Evolutionary conservation across 2,797 vertebrate genomes (phyloP).

Genomic region (Darevskia nairensis): DNA sequence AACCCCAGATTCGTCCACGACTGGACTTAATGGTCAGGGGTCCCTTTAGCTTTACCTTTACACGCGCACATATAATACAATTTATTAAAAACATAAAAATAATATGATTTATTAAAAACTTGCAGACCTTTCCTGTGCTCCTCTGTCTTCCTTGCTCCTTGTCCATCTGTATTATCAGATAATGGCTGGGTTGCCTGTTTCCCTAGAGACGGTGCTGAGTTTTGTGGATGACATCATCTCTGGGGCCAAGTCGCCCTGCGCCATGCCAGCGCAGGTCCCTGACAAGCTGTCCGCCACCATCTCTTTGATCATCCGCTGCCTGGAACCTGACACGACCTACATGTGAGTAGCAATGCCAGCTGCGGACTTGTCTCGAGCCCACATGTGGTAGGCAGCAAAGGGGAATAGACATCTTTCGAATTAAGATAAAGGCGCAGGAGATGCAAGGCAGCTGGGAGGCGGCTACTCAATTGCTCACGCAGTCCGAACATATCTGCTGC

Average conservation of each 20-base stretch:
- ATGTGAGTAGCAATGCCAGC: constrained; percentile 84
- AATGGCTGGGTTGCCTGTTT: constrained; percentile 36
- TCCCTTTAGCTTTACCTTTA: too few relatives aligned
- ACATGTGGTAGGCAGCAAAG: too few relatives aligned
- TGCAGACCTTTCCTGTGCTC: not conserved
- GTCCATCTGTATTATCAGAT: constrained; percentile 9
- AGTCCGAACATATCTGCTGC: not conserved
- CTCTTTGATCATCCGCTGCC: constrained; percentile 92
- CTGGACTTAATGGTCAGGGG: too few relatives aligned
- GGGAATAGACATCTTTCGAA: too few relatives aligned
- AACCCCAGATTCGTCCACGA: too few relatives aligned
- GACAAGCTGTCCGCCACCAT: constrained; percentile 90
- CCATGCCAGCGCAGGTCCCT: constrained; percentile 94
- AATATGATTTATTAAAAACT: too few relatives aligned
- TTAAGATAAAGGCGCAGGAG: too few relatives aligned
- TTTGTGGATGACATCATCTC: constrained; percentile 98
- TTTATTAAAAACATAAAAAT: too few relatives aligned
- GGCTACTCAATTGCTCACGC: not conserved
- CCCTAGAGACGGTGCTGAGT: constrained; percentile 92
- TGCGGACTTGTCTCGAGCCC: accelerated
- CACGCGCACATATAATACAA: too few relatives aligned
- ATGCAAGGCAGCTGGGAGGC: not conserved
- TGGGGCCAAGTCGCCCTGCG: constrained; percentile 96
- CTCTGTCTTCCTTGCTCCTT: not conserved
- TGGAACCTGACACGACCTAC: constrained; percentile 95